Evolutionary conservation across 2,888 invertebrate species (phyloP), one percentile per base, ranked within the genome.

Genomic region (Lasioglossum villosulum): DNA sequence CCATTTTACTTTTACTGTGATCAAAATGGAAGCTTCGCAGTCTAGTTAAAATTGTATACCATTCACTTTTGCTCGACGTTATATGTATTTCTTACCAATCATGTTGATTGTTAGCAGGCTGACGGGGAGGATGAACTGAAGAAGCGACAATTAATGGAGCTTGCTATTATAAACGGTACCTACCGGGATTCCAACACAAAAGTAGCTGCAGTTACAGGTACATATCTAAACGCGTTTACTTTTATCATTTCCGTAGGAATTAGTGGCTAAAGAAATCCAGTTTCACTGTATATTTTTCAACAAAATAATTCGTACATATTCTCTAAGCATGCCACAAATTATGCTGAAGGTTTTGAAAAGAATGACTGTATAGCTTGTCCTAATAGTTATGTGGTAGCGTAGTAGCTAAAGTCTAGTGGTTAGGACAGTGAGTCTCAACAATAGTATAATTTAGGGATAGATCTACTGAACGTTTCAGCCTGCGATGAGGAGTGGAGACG

Each of bases 41-140:
- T 56, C 56, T 63, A 30, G 12, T 63, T 63, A 30, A 63, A 63
- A 37, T 23, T 52, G 8, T 52, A 8, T 23, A 52, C 48, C 48
- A 52, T 52, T 52, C 48, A 8, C 8, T 52, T 23, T 52, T 23
- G 8, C 23, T 45, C 23, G 30, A 10, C 30, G 45, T 79, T 48
- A 78, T 30, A 86, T 86, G 59, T 45, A 37, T 78, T 71, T 82
- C 68, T 93, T 93, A 94, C 95, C 93, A 93, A 84, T 92, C 88
- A 93, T 93, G 83, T 94, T 92, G 92, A 92, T 93, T 94, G 92
- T 94, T 93, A 97, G 97, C 97, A 99, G 99, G 99, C 99, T 88
- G 99, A 99, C 96, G 99, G 99, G 88, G 99, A 99, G 96, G 99
- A 99, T 96, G 99, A 99, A 95, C 96, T 99, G 95, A 99, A 99